phyloP scores from a whole-genome alignment of 2,113 vertebrate species.

The Megalops atlanticus region DNA sequence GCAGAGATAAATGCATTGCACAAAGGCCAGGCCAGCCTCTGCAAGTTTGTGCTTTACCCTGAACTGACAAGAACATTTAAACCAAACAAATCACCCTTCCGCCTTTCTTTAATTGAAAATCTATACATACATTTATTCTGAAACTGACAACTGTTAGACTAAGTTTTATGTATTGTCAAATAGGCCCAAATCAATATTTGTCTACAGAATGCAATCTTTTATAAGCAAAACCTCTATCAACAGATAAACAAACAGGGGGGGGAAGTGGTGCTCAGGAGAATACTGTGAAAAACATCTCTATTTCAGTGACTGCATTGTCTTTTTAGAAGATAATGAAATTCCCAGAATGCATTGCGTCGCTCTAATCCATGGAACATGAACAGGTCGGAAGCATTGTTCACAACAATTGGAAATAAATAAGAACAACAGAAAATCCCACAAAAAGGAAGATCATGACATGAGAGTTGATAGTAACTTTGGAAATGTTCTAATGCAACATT shows the following conservation, averaged over 20 bases:
- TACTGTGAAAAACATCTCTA: background rate
- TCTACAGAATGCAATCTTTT: conserved; percentile 56
- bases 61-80: conserved; percentile 65
- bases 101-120: conserved; percentile 73
- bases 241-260: conserved; percentile 40
- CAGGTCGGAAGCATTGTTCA: too few relatives aligned
- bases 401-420: too few relatives aligned
- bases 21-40: conserved; percentile 54
- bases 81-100: conserved; percentile 66
- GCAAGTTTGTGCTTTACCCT: conserved; percentile 53
- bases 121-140: conserved; percentile 71
- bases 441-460: too few relatives aligned
- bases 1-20: conserved; percentile 56
- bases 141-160: conserved; percentile 62
- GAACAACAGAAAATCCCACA: too few relatives aligned
- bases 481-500: too few relatives aligned
- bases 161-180: conserved; percentile 63
- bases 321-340: background rate
- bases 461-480: too few relatives aligned
- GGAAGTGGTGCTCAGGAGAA: background rate
- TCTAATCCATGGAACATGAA: too few relatives aligned
- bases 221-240: conserved; percentile 61
- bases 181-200: conserved; percentile 53
- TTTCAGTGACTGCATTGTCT: background rate
- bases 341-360: background rate